phyloP scores from a whole-genome alignment of 2,888 invertebrate species.

The Icerya purchasi region DNA sequence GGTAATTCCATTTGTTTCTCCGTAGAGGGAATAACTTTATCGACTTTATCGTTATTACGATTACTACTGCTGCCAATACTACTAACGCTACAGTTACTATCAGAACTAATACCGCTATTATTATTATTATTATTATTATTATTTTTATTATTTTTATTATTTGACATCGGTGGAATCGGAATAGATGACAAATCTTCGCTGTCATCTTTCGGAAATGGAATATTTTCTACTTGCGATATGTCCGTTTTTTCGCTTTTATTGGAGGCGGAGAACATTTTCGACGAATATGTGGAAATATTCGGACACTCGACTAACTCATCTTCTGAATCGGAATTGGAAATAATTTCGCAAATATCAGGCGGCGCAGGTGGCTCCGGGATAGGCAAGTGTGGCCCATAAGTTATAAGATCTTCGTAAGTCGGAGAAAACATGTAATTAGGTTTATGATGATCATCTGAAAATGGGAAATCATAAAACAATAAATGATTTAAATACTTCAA shows the following conservation, averaged over 20 bases:
- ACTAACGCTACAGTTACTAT: too few relatives aligned
- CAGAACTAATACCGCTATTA: too few relatives aligned
- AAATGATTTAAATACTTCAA: too few relatives aligned
- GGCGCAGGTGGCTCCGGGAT: constrained; percentile 26
- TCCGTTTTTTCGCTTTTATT: constrained; percentile 14
- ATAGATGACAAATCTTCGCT: constrained; percentile 3
- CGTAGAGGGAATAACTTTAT: too few relatives aligned
- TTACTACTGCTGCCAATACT: too few relatives aligned
- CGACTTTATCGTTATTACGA: too few relatives aligned
- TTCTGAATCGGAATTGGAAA: constrained; percentile 11
- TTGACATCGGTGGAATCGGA: constrained; percentile 4
- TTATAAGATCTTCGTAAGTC: constrained; percentile 3
- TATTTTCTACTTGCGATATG: background rate
- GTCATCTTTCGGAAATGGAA: background rate
- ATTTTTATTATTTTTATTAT: too few relatives aligned
- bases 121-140: too few relatives aligned
- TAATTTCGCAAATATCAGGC: constrained; percentile 21
- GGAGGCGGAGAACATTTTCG: constrained; percentile 53
- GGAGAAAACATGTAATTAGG: constrained; percentile 9
- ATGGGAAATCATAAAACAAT: too few relatives aligned
- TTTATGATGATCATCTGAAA: background rate
- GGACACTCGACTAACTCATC: constrained; percentile 44
- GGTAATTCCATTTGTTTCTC: too few relatives aligned
- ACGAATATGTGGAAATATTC: constrained; percentile 66
- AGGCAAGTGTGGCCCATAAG: constrained; percentile 11